Conservation (phyloP, 2,797 vertebrate genomes). For the Acanthornis magna region DNA sequence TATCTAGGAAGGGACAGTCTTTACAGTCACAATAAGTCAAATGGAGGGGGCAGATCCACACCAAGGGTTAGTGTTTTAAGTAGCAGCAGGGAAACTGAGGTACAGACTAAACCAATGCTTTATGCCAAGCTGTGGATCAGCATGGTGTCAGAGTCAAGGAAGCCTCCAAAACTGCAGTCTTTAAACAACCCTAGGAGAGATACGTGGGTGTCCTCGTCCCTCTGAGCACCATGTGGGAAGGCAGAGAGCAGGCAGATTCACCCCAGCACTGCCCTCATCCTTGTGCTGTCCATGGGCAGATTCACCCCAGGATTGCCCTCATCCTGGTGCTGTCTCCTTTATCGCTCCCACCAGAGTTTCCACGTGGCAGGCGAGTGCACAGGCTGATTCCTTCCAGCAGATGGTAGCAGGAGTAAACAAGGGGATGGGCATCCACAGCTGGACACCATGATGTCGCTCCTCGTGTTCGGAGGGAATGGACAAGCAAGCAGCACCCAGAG, state of each 20-base stretch:
- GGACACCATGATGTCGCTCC: rapidly evolving
- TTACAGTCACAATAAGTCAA: neutral
- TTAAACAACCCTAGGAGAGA: neutral
- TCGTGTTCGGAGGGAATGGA: neutral
- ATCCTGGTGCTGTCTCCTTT: rapidly evolving
- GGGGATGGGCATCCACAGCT: neutral
- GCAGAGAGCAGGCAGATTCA: rapidly evolving
- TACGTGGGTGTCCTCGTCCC: rapidly evolving
- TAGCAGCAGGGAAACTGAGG: neutral
- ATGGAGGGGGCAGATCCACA: neutral
- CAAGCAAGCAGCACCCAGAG: neutral
- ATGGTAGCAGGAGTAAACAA: slow-evolving; percentile 53
- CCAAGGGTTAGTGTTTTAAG: neutral
- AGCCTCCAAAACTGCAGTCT: neutral
- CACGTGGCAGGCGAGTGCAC: neutral
- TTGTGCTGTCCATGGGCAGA: neutral
- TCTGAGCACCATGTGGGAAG: neutral
- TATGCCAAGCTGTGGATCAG: neutral
- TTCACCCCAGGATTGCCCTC: neutral
- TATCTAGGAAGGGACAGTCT: neutral
- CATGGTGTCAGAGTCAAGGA: neutral
- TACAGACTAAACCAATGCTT: neutral
- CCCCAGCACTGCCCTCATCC: rapidly evolving
- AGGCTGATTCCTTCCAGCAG: slow-evolving; percentile 62
- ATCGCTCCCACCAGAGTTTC: neutral